Conservation (phyloP, 2,113 vertebrate species). For the Corythornis cristatus region DNA sequence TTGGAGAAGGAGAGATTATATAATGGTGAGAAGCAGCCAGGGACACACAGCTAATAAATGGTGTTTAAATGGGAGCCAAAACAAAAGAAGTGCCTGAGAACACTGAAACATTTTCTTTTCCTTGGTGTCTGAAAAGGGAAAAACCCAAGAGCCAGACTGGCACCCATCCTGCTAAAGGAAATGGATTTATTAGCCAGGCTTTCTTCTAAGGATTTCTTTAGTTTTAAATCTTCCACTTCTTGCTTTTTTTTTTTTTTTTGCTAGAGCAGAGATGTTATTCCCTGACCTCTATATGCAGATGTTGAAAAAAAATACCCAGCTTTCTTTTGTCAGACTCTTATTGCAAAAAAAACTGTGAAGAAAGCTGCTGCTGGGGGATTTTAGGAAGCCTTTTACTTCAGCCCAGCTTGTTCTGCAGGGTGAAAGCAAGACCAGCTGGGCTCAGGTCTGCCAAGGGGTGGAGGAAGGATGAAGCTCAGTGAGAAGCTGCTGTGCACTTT, state of each 20-base stretch:
- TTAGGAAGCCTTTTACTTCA: background rate
- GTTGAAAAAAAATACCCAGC: background rate
- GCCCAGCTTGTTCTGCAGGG: background rate
- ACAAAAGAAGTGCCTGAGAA: slow-evolving; percentile 8
- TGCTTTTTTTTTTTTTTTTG: background rate
- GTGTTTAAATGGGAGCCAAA: slow-evolving; percentile 17
- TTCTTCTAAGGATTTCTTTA: background rate
- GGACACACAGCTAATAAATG: background rate
- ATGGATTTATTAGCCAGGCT: slow-evolving; percentile 30
- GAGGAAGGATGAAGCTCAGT: background rate
- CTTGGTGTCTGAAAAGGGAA: background rate
- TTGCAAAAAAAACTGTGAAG: background rate
- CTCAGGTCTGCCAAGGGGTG: background rate
- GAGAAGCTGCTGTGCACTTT: background rate
- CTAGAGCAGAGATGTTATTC: background rate
- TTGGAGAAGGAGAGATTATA: slow-evolving; percentile 44
- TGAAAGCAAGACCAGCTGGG: background rate
- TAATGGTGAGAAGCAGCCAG: slow-evolving; percentile 45
- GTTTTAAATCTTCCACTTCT: background rate
- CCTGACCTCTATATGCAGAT: background rate
- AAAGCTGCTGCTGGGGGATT: background rate
- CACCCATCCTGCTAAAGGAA: slow-evolving; percentile 15
- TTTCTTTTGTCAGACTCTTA: background rate
- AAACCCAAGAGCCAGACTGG: background rate
- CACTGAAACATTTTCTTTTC: slow-evolving; percentile 20